Conservation (phyloP, 2,888 invertebrate species). For the Parnassius smintheus region DNA sequence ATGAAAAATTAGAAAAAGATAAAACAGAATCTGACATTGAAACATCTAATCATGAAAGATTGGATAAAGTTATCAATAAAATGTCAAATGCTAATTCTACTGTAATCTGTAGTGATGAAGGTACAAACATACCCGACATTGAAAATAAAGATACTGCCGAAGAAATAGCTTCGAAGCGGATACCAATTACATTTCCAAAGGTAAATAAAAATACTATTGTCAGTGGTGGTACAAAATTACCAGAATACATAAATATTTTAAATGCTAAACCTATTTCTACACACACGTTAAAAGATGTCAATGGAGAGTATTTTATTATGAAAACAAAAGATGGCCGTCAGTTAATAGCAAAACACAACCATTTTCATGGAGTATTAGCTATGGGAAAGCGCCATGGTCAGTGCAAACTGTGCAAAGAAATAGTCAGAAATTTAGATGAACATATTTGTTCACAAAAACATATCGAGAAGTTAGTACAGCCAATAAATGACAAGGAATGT, state of each 20-base stretch:
- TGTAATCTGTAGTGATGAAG: not conserved
- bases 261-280: not conserved
- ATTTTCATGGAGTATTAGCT: constrained; percentile 6
- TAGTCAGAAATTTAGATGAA: not conserved
- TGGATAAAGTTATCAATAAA: not conserved
- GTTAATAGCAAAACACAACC: not conserved
- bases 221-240: not conserved
- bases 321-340: not conserved
- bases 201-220: not conserved
- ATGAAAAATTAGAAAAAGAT: not conserved
- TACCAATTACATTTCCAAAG: not conserved
- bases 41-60: not conserved
- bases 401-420: constrained; percentile 7
- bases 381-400: not conserved
- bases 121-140: not conserved
- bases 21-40: not conserved
- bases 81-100: not conserved
- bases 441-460: constrained; percentile 5
- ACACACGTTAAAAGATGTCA: not conserved
- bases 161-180: not conserved
- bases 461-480: not conserved
- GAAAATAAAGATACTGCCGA: not conserved
- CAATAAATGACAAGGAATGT: constrained; percentile 15
- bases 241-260: constrained; percentile 1
- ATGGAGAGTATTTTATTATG: not conserved